Conservation (phyloP, 2,113 vertebrate genomes). For the Acrocephalus arundinaceus region DNA sequence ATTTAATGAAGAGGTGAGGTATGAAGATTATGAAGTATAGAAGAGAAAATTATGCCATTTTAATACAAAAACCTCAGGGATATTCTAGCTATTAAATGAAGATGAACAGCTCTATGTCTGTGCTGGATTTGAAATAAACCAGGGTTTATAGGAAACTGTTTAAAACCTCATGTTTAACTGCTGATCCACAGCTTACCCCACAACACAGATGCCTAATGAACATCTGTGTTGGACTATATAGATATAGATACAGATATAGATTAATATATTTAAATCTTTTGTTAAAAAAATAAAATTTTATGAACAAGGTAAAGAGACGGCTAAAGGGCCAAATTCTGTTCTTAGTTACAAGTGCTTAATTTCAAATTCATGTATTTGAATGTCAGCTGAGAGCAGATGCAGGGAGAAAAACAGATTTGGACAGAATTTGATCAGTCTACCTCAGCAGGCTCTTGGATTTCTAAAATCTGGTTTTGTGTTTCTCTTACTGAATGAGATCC, state of each 20-base stretch:
- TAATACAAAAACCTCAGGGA: slow-evolving; percentile 4
- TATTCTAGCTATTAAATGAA: slow-evolving; percentile 13
- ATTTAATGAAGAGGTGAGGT: not conserved
- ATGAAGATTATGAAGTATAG: not conserved
- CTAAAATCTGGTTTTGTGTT: not conserved
- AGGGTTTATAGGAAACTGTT: slow-evolving; percentile 14
- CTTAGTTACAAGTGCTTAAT: slow-evolving; percentile 1
- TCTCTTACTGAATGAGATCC: not conserved
- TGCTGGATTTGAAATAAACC: slow-evolving; percentile 13
- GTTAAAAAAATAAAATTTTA: slow-evolving; percentile 40
- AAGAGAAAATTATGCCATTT: slow-evolving; percentile 15
- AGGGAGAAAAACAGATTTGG: not conserved
- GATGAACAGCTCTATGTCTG: slow-evolving; percentile 21
- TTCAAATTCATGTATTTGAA: slow-evolving; percentile 14
- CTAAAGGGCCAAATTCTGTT: slow-evolving; percentile 11
- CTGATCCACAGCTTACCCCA: not conserved
- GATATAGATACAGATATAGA: not conserved
- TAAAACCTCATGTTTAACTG: slow-evolving; percentile 37
- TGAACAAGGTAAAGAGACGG: not conserved
- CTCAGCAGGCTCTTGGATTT: not conserved
- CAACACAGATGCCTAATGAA: slow-evolving; percentile 21
- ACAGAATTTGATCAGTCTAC: not conserved
- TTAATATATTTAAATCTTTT: slow-evolving; percentile 36
- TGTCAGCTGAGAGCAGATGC: slow-evolving; percentile 5
- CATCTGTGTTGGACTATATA: not conserved